Conservation (phyloP, 1,140 invertebrate species). For the Ptiloglossa arizonensis region DNA sequence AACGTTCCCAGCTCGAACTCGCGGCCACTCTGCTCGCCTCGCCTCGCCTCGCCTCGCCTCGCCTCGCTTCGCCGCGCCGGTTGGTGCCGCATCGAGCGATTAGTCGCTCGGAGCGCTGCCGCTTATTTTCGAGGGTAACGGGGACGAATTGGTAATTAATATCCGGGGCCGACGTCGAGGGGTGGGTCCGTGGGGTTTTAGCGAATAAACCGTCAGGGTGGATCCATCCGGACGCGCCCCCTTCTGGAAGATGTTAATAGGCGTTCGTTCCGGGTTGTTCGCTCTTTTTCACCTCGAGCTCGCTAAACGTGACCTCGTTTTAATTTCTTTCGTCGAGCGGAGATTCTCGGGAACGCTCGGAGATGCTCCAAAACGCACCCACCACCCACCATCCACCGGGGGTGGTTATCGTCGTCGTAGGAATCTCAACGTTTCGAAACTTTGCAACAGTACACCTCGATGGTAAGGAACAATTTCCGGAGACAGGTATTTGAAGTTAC, state of each 20-base stretch:
- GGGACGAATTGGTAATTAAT: slow-evolving; percentile 66
- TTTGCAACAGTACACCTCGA: no score
- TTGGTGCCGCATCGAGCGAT: slow-evolving; percentile 31
- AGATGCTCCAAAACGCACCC: no score
- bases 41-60: no score
- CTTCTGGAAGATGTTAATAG: slow-evolving; percentile 48
- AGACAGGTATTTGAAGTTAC: no score
- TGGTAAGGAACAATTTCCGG: no score
- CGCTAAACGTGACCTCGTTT: slow-evolving; percentile 43
- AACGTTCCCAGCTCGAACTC: slow-evolving; percentile 61
- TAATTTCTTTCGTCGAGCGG: no score
- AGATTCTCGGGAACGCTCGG: no score
- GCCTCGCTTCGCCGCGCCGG: no score
- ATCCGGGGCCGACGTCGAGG: slow-evolving; percentile 28
- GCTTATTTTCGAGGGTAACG: slow-evolving; percentile 45
- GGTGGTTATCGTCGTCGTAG: no score
- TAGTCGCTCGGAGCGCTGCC: slow-evolving; percentile 40
- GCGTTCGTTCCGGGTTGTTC: slow-evolving; percentile 16
- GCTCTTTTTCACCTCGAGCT: slow-evolving; percentile 46
- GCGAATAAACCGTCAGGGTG: slow-evolving; percentile 53
- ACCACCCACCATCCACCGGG: no score
- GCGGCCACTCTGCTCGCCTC: slow-evolving; percentile 23
- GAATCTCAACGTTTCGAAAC: no score
- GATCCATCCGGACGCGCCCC: slow-evolving; percentile 55
- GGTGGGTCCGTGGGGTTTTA: slow-evolving; percentile 28